Evolutionary conservation across 2,888 invertebrate genomes (phyloP), one percentile per base, ranked within the genome.

Genomic region (Drosophila sordidula): DNA sequence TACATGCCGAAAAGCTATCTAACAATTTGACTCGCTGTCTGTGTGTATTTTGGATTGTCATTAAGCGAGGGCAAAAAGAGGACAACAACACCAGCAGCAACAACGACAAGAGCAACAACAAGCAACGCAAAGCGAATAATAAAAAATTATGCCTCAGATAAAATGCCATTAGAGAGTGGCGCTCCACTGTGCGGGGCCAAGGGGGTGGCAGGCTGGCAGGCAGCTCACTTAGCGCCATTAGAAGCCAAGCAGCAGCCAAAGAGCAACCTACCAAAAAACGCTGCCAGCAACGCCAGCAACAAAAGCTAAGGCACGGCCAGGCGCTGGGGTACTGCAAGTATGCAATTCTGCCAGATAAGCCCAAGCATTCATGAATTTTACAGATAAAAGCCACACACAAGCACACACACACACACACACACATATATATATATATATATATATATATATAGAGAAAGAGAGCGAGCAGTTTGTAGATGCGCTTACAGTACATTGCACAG

Each of bases 361-460:
- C 76, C 71, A 80, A 86, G 90, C 91, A 90, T 90, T 90, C 91
- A 90, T 90, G 90, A 90, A 90, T 90, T 90, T 90, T 74, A 80
- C 78, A 90, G 90, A 90, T 90, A 90, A 84, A 85, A 89, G 69
- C 59, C 75, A 70, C 64, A 69, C 58, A 75, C 70, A 71, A 63
- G 74, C 70, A 75, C 47, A 67, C n/a, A n/a, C n/a, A n/a, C n/a
- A n/a, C n/a, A n/a, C n/a, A n/a, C n/a, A n/a, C n/a, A n/a, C n/a
- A n/a, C n/a, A n/a, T n/a, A n/a, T n/a, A n/a, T n/a, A n/a, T n/a
- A n/a, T n/a, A n/a, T n/a, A n/a, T n/a, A n/a, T n/a, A n/a, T n/a
- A n/a, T n/a, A n/a, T 50, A 59, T 38, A 64, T n/a, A 70, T 25
- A 66, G 16, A 56, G 34, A 52, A 22, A 58, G 18, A 45, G 49